A percentile compares a stretch with the other conserved stretches of the same genome.
Conservation (phyloP, 2,888 invertebrate species). For the Mesochorus sp. region DNA sequence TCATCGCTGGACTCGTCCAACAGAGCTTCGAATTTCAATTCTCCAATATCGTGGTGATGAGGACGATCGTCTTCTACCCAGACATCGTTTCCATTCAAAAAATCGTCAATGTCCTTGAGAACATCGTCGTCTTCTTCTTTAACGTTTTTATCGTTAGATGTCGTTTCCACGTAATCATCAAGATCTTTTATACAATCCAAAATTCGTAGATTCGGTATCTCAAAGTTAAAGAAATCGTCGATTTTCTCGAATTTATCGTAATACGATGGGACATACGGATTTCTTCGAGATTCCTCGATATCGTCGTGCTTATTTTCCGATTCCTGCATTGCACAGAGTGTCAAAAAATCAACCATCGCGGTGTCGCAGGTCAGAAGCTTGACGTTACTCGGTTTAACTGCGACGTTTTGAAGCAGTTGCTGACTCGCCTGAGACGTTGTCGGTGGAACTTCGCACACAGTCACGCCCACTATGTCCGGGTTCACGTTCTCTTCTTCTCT, state of each 20-base stretch:
- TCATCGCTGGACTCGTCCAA: constrained; percentile 68
- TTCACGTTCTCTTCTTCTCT: constrained; percentile 22
- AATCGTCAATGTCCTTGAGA: constrained; percentile 5
- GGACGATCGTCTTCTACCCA: constrained; percentile 16
- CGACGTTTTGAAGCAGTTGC: background rate
- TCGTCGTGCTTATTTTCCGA: constrained; percentile 67
- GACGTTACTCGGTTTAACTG: constrained; percentile 68
- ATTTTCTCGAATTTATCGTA: constrained; percentile 36
- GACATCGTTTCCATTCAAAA: background rate
- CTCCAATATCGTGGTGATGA: background rate
- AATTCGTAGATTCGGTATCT: constrained; percentile 66
- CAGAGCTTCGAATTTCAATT: constrained; percentile 70
- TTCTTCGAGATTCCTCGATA: background rate
- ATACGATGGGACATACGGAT: constrained; percentile 63
- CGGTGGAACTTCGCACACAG: background rate
- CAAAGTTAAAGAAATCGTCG: constrained; percentile 66
- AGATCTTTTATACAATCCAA: constrained; percentile 67
- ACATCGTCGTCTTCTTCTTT: constrained; percentile 10
- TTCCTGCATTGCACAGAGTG: constrained; percentile 72
- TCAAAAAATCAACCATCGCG: constrained; percentile 76
- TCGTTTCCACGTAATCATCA: constrained; percentile 26
- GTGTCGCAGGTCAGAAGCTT: constrained; percentile 74
- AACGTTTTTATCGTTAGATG: constrained; percentile 20
- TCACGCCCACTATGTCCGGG: background rate
- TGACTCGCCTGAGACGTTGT: background rate